A percentile compares a stretch with the other conserved stretches of the same genome.
phyloP scores from a whole-genome alignment of 2,797 vertebrate species.

The Ctenopoma kingsleyae region DNA sequence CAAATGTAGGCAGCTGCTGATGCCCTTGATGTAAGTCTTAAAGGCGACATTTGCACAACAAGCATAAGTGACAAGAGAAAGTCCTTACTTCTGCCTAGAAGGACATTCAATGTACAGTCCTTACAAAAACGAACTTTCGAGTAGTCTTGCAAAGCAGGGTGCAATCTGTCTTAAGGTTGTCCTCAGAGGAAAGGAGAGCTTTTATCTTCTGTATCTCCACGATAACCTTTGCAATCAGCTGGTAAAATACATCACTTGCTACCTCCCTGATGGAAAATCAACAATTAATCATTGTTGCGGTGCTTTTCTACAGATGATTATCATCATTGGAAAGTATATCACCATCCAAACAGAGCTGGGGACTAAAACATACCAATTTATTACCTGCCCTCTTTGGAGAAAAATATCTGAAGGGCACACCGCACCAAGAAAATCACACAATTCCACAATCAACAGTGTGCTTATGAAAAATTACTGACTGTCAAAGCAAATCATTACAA shows the following conservation, averaged over 20 bases:
- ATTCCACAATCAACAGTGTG: conserved; percentile 1
- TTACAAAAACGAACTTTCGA: conserved; percentile 37
- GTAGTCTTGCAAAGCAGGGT: conserved; percentile 16
- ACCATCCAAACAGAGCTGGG: conserved; percentile 42
- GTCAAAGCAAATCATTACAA: conserved; percentile 12
- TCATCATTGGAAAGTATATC: conserved; percentile 60
- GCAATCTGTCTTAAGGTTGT: conserved; percentile 52
- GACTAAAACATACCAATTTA: conserved; percentile 49
- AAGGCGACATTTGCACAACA: conserved; percentile 64
- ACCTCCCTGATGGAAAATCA: conserved; percentile 68
- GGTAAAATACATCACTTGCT: conserved; percentile 59
- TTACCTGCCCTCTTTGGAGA: conserved; percentile 33
- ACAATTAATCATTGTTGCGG: conserved; percentile 70
- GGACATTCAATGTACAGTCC: conserved; percentile 18
- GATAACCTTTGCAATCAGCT: conserved; percentile 70
- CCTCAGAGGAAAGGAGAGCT: conserved; percentile 31
- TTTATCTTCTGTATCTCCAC: conserved; percentile 34
- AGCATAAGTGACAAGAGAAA: conserved; percentile 37
- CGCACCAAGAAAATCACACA: conserved; percentile 17
- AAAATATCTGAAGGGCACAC: conserved; percentile 47
- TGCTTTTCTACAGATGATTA: conserved; percentile 63
- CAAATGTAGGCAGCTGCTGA: conserved; percentile 52
- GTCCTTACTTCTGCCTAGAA: conserved; percentile 41
- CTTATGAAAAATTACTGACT: conserved; percentile 32
- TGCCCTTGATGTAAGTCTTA: conserved; percentile 70